phyloP scores from a whole-genome alignment of 2,113 vertebrate genomes.

The Glaucidium brasilianum region DNA sequence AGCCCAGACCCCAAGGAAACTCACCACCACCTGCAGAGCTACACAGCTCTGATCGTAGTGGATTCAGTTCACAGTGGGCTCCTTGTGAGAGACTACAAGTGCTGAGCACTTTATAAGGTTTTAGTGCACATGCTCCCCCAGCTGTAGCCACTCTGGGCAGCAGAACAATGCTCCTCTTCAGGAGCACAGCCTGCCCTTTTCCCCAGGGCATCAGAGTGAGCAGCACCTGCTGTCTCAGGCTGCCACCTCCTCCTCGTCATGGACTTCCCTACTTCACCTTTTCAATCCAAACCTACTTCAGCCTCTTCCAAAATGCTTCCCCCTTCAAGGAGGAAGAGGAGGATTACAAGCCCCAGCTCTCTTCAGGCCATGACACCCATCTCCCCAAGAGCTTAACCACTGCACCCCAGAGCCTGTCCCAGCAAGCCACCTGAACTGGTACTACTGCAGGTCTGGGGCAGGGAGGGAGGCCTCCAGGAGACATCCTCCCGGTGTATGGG shows the following conservation, averaged over 20 bases:
- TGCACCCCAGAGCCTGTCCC: not conserved
- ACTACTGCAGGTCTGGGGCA: not conserved
- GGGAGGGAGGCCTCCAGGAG: not conserved
- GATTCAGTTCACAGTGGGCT: not conserved
- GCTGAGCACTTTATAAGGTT: not conserved
- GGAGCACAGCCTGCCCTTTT: not conserved
- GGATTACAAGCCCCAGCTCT: not conserved
- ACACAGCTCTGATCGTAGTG: not conserved
- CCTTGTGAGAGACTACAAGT: accelerated
- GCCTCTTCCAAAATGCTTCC: not conserved
- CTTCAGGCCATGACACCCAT: not conserved
- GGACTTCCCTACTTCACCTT: not conserved
- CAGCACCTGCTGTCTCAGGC: not conserved
- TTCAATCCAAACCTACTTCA: not conserved
- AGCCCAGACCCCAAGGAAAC: not conserved
- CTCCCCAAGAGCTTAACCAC: not conserved
- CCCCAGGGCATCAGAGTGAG: not conserved
- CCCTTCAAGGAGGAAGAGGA: accelerated
- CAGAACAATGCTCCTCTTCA: not conserved
- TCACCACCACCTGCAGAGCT: not conserved
- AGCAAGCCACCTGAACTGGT: not conserved
- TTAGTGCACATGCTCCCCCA: not conserved
- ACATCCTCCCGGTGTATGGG: accelerated
- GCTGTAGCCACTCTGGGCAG: not conserved
- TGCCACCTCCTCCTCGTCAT: not conserved